Conservation (phyloP, 2,797 vertebrate species). For the Takifugu rubripes region DNA sequence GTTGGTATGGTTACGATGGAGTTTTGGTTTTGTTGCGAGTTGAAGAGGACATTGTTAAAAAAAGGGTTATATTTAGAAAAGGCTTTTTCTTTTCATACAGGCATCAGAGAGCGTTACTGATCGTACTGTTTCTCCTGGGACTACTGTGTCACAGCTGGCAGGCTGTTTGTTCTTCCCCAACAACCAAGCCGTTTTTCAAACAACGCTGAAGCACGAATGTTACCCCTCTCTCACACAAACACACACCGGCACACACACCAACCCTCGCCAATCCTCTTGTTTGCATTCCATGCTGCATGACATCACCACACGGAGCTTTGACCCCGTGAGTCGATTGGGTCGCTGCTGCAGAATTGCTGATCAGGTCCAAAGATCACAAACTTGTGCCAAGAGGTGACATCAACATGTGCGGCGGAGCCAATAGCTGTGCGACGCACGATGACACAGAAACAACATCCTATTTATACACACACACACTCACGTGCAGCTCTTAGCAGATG, state of each 20-base stretch:
- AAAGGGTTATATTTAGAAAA: conserved; percentile 1
- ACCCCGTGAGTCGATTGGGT: conserved; percentile 54
- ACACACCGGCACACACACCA: background rate
- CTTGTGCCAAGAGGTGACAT: conserved; percentile 74
- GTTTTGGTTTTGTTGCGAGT: background rate
- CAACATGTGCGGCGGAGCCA: conserved; percentile 64
- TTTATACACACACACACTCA: conserved; percentile 32
- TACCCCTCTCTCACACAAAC: background rate
- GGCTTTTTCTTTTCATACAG: conserved; percentile 27
- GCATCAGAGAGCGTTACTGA: conserved; percentile 32
- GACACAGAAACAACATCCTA: conserved; percentile 68
- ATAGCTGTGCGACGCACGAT: conserved; percentile 56
- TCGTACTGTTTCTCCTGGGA: conserved; percentile 44
- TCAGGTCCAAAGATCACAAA: conserved; percentile 71
- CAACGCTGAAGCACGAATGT: conserved; percentile 41
- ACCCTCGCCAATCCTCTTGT: conserved; percentile 41
- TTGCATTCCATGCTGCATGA: conserved; percentile 70
- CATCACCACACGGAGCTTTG: conserved; percentile 60
- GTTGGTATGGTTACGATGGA: conserved; percentile 1
- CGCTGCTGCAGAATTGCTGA: conserved; percentile 65
- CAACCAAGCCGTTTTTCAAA: conserved; percentile 57
- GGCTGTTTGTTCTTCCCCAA: conserved; percentile 60
- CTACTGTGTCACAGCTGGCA: conserved; percentile 70
- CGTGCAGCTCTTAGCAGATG: conserved; percentile 34
- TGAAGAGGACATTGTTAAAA: background rate